Evolutionary conservation across 2,113 vertebrate species (phyloP).

Genomic region (Heterotilapia buettikoferi): DNA sequence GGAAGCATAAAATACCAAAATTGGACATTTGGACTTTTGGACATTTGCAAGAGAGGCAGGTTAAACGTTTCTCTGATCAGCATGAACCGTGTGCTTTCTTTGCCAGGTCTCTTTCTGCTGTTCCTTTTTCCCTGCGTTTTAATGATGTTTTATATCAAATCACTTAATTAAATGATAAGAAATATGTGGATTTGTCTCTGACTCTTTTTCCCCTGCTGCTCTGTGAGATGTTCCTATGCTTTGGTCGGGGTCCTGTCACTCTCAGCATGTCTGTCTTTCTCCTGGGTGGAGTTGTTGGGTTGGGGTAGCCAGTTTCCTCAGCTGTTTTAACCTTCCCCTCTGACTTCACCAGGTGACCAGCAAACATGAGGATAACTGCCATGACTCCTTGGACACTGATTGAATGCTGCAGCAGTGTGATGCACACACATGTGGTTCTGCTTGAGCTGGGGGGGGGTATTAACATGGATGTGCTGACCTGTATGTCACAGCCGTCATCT

Average conservation of each 20-base stretch:
- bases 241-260: neutral
- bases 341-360: conserved; percentile 48
- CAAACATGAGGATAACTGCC: conserved; percentile 30
- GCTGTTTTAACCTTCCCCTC: conserved; percentile 20
- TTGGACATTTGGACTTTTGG: neutral
- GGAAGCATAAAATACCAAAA: neutral
- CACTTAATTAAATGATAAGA: conserved; percentile 58
- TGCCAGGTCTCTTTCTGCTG: neutral
- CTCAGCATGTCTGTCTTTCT: neutral
- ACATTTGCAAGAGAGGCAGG: neutral
- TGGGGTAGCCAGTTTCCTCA: neutral
- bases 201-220: conserved; percentile 4
- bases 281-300: neutral
- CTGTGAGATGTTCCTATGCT: neutral
- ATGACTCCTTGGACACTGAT: neutral
- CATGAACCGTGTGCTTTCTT: neutral
- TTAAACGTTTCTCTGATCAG: neutral
- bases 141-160: conserved; percentile 59
- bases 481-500: neutral
- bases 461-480: neutral
- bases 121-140: conserved; percentile 29
- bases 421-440: neutral
- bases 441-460: neutral
- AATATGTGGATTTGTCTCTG: conserved; percentile 10
- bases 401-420: neutral